These are phyloP conservation scores for Dolichomitus sp. DNA, from an alignment of 2,888 invertebrate species.

Conservation along the genomic window DNA sequence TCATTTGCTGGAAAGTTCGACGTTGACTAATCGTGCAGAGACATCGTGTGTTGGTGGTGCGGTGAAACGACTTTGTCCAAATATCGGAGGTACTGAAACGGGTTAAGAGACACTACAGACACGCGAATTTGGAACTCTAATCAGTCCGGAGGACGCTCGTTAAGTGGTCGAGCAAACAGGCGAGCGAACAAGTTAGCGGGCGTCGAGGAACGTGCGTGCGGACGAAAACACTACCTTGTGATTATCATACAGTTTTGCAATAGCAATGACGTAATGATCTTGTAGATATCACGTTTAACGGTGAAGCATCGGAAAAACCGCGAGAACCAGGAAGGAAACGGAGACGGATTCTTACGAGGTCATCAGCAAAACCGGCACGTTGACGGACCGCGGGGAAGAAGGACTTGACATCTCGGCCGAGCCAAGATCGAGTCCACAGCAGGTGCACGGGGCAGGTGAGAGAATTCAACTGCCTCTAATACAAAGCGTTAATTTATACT, in stretches of 20 bases:
- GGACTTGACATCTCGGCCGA: constrained; percentile 60
- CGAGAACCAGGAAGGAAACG: constrained; percentile 45
- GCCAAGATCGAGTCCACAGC: constrained; percentile 66
- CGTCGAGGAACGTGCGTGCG: not conserved
- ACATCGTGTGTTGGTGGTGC: constrained; percentile 31
- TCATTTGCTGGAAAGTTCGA: constrained; percentile 2
- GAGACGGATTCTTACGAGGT: constrained; percentile 62
- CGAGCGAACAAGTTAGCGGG: constrained; percentile 20
- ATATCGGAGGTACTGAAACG: not conserved
- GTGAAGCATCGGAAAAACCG: constrained; percentile 1
- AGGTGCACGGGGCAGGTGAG: constrained; percentile 75
- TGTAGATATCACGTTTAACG: constrained; percentile 20
- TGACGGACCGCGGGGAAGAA: constrained; percentile 69
- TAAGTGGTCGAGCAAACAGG: constrained; percentile 54
- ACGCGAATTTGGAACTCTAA: constrained; percentile 57
- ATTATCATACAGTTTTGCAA: not conserved
- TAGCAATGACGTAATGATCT: constrained; percentile 42
- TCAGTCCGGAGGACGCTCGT: constrained; percentile 58
- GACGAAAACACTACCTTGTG: not conserved
- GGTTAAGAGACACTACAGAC: constrained; percentile 14
- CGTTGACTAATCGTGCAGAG: not conserved
- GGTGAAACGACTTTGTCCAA: constrained; percentile 35
- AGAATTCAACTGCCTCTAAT: constrained; percentile 16
- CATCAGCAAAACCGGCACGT: constrained; percentile 71
- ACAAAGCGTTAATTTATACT: not conserved